Evolutionary conservation across 2,113 vertebrate species (phyloP), one percentile per base, ranked within the genome.

Genomic region (Datnioides undecimradiatus): DNA sequence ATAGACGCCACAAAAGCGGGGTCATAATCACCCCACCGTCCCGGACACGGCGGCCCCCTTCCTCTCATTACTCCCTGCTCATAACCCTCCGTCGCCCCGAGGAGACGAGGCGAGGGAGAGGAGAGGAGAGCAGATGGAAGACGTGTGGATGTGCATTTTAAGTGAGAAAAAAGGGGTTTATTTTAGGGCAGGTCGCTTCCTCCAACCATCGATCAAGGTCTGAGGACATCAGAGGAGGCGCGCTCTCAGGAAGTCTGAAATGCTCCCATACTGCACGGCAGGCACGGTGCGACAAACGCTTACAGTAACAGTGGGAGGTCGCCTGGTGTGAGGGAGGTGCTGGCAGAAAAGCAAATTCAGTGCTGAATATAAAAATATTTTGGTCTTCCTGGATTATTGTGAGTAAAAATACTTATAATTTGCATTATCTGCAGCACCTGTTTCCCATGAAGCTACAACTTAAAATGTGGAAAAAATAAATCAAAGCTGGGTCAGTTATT

Each of bases 1-100:
- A 91, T 91, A 89, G 88, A 93, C 85, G 94, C 93, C 90, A 91
- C 90, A 88, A 89, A 91, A 79, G 83, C 87, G 8, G 3, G 74
- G 14, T 93, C 92, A 86, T 87, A 59, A 85, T 89, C 64, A 29
- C 73, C 88, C 70, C 90, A 78, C 86, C 87, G 72, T 0, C 2
- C 75, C 21, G 89, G 90, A 85, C 84, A 45, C 79, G 34, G 62
- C 51, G n/a, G 1, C 71, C 79, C 79, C 77, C 74, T 82, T 80
- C 78, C 87, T 82, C 87, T 91, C 90, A 90, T 93, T 91, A 92
- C 82, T 88, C 64, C 79, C 79, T 46, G 52, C 84, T 88, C 64
- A 79, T 79, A 87, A 83, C 86, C 89, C 83, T 59, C 69, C 45
- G 45, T 79, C 74, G 64, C 73, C 76, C 80, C 36, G 12, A 72